Evolutionary conservation across 2,888 invertebrate species (phyloP).

Genomic region (Melolontha melolontha): DNA sequence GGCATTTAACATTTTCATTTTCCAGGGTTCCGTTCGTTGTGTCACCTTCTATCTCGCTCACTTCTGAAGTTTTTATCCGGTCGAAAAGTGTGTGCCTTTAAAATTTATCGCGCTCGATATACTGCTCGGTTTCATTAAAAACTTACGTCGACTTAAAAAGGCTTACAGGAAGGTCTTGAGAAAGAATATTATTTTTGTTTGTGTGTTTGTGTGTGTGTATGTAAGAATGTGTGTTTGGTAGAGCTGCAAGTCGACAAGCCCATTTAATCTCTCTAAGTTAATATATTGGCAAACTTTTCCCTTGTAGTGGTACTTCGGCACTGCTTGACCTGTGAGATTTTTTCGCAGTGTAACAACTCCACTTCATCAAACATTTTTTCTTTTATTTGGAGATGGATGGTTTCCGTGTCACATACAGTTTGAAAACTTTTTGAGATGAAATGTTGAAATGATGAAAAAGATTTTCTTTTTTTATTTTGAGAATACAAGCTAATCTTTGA

Average conservation of each 20-base stretch:
- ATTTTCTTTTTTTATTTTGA: too few relatives aligned
- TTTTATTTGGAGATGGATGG: too few relatives aligned
- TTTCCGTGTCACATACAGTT: too few relatives aligned
- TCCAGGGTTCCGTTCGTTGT: not conserved
- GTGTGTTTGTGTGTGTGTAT: too few relatives aligned
- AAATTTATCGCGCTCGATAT: constrained; percentile 6
- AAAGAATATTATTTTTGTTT: too few relatives aligned
- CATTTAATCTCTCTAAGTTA: constrained; percentile 24
- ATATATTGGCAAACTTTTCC: constrained; percentile 23
- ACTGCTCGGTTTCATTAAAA: constrained; percentile 5
- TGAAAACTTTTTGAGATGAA: too few relatives aligned
- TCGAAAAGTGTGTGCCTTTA: constrained; percentile 1
- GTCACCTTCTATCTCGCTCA: constrained; percentile 7
- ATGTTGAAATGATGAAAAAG: too few relatives aligned
- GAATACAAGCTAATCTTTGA: too few relatives aligned
- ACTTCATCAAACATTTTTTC: not conserved
- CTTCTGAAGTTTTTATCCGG: not conserved
- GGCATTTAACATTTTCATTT: constrained; percentile 9
- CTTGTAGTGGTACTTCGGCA: not conserved
- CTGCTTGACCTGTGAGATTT: constrained; percentile 12
- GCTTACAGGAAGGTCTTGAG: too few relatives aligned
- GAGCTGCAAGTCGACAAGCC: constrained; percentile 1
- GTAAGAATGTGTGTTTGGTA: not conserved
- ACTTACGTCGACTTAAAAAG: constrained; percentile 1
- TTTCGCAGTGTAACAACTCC: constrained; percentile 1